A percentile compares a stretch with the other conserved stretches of the same genome.
phyloP scores from a whole-genome alignment of 1,140 invertebrate genomes.

The Drosophila nannoptera region DNA sequence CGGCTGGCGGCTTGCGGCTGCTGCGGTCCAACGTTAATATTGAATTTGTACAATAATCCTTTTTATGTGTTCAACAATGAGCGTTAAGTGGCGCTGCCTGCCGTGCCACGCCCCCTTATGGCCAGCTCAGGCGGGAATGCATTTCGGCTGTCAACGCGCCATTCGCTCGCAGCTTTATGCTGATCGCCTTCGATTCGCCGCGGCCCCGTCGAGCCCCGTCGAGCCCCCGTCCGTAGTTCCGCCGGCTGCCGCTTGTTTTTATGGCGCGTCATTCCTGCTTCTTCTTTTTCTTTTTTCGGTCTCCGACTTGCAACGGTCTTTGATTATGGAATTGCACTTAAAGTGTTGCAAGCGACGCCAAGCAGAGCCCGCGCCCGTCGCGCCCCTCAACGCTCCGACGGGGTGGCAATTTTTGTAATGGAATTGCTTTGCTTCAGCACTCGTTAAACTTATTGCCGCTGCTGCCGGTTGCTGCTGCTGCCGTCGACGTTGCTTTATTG shows the following conservation, averaged over 20 bases:
- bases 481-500: slow-evolving; percentile 43
- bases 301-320: slow-evolving; percentile 45
- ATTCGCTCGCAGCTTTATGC: slow-evolving; percentile 39
- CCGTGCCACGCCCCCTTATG: slow-evolving; percentile 56
- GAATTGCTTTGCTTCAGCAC: slow-evolving; percentile 54
- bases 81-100: slow-evolving; percentile 54
- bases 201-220: no score
- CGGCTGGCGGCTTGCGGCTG: slow-evolving; percentile 11
- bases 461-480: slow-evolving; percentile 9
- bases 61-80: slow-evolving; percentile 74
- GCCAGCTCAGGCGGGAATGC: slow-evolving; percentile 44
- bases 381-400: slow-evolving; percentile 9
- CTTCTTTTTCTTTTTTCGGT: no score
- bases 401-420: slow-evolving; percentile 73
- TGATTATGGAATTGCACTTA: slow-evolving; percentile 74
- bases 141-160: slow-evolving; percentile 26
- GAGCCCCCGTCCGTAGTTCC: neutral
- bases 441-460: slow-evolving; percentile 30
- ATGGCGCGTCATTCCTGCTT: slow-evolving; percentile 53
- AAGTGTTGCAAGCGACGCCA: slow-evolving; percentile 58
- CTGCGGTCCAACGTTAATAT: slow-evolving; percentile 59
- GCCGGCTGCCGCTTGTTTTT: slow-evolving; percentile 36
- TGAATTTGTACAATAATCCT: slow-evolving; percentile 76
- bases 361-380: slow-evolving; percentile 8
- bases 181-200: slow-evolving; percentile 42